A percentile compares a stretch with the other conserved stretches of the same genome.
Conservation (phyloP, 2,113 vertebrate species). For the Apteryx owenii region DNA sequence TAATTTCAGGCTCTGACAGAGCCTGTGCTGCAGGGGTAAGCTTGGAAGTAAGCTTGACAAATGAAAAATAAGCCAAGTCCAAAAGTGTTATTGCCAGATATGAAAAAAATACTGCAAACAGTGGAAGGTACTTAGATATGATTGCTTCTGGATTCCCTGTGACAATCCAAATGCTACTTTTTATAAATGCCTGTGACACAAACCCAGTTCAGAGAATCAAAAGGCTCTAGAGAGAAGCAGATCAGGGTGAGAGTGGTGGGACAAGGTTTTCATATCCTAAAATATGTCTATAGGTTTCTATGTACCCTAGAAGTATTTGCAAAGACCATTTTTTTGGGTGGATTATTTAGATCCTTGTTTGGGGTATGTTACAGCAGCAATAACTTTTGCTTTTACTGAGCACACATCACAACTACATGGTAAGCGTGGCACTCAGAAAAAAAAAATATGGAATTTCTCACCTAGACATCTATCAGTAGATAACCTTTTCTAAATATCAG, state of each 20-base stretch:
- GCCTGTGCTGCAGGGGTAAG: not conserved
- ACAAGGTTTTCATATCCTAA: not conserved
- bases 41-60: not conserved
- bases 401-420: not conserved
- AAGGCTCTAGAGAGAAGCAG: not conserved
- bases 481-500: not conserved
- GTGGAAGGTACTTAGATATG: not conserved
- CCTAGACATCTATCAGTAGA: not conserved
- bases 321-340: too few species aligned
- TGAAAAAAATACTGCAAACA: not conserved
- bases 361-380: not conserved
- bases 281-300: too few species aligned
- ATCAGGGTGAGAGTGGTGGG: not conserved
- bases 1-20: not conserved
- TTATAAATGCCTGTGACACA: not conserved
- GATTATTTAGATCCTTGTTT: not conserved
- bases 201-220: not conserved
- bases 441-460: not conserved
- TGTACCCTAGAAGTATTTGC: too few species aligned
- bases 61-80: not conserved
- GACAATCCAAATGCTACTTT: not conserved
- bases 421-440: not conserved
- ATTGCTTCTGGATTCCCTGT: not conserved
- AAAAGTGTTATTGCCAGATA: not conserved
- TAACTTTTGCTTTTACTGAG: not conserved